Conservation (phyloP, 2,888 invertebrate species). For the Nysson spinosus region DNA sequence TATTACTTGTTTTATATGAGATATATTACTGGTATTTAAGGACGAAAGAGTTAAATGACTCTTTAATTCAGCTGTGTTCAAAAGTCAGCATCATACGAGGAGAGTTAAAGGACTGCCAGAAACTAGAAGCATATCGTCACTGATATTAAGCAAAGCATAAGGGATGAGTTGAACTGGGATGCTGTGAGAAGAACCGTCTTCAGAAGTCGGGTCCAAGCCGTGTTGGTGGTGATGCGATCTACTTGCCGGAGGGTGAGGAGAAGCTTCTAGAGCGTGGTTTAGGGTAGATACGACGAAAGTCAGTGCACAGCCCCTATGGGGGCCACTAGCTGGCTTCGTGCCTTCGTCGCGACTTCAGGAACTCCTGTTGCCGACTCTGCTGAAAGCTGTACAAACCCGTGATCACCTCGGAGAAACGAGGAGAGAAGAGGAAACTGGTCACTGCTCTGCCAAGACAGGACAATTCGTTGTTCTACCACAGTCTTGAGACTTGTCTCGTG, state of each 20-base stretch:
- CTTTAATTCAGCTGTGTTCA: no score
- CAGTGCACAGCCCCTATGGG: slow-evolving; percentile 75
- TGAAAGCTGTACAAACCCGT: slow-evolving; percentile 70
- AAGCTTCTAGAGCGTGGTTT: slow-evolving; percentile 63
- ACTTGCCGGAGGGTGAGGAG: slow-evolving; percentile 51
- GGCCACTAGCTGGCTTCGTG: slow-evolving; percentile 73
- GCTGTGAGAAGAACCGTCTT: slow-evolving; percentile 34
- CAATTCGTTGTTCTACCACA: slow-evolving; percentile 37
- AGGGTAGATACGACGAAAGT: slow-evolving; percentile 70
- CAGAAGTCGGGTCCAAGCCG: slow-evolving; percentile 48
- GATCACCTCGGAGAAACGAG: slow-evolving; percentile 19
- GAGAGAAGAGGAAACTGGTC: slow-evolving; percentile 35
- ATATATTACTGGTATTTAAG: no score
- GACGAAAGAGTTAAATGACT: no score
- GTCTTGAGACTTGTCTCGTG: slow-evolving; percentile 36
- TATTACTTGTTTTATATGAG: no score
- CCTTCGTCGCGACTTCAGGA: slow-evolving; percentile 69
- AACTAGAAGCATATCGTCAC: slow-evolving; percentile 55
- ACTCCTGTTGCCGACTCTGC: slow-evolving; percentile 74
- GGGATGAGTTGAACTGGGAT: slow-evolving; percentile 8
- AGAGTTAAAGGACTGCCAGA: slow-evolving; percentile 56
- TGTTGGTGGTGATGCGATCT: slow-evolving; percentile 45
- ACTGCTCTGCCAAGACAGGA: slow-evolving; percentile 33
- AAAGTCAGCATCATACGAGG: no score
- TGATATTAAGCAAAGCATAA: slow-evolving; percentile 51